These are phyloP conservation scores for Eupithecia exiguata DNA, from an alignment of 2,888 invertebrate genomes.

Conservation along the genomic window DNA sequence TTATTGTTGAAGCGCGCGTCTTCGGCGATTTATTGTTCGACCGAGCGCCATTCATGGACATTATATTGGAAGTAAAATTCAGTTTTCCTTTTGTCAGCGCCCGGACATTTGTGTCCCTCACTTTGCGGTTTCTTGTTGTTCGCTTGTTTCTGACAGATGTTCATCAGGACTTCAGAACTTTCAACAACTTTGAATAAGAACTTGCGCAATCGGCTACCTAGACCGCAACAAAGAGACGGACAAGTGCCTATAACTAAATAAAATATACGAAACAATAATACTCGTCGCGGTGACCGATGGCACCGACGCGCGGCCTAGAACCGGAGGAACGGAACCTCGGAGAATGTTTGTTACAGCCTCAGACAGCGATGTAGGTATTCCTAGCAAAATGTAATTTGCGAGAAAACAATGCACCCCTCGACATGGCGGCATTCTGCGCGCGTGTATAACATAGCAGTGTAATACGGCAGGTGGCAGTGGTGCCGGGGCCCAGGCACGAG, in stretches of 20 bases:
- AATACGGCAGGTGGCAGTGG: neutral
- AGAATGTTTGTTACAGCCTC: neutral
- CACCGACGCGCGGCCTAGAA: neutral
- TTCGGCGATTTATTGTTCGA: constrained; percentile 50
- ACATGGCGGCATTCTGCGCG: neutral
- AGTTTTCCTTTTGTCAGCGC: constrained; percentile 46
- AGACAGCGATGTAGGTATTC: neutral
- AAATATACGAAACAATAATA: neutral
- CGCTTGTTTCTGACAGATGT: constrained; percentile 5
- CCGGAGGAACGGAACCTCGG: neutral
- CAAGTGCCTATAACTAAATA: neutral
- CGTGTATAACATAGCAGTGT: neutral
- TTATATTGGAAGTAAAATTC: constrained; percentile 49
- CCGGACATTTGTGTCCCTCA: constrained; percentile 33
- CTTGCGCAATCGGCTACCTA: neutral
- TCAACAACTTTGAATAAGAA: neutral
- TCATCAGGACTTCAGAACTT: constrained; percentile 4
- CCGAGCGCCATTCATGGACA: constrained; percentile 36
- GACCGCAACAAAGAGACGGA: neutral
- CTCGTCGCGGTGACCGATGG: neutral
- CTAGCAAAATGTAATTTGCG: constrained; percentile 4
- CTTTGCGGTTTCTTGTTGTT: constrained; percentile 32
- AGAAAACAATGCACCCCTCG: neutral
- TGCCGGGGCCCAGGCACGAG: too few relatives aligned
- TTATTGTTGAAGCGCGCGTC: constrained; percentile 36